Percentiles rank a stretch among this genome's conserved stretches.
These are phyloP conservation scores for Amiota minor DNA, from an alignment of 2,888 invertebrate genomes.

Conservation along the genomic window DNA sequence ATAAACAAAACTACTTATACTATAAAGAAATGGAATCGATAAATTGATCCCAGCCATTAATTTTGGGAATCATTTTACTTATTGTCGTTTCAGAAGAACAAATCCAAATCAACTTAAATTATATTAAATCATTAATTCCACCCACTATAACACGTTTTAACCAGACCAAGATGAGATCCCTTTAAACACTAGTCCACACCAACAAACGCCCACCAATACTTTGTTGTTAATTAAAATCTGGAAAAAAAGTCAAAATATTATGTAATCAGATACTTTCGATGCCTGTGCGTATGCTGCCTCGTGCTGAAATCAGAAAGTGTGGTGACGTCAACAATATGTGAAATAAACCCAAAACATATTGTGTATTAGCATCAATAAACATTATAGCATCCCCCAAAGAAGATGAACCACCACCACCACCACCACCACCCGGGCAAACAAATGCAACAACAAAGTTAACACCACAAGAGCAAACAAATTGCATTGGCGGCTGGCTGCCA, in stretches of 20 bases:
- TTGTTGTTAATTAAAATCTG: slow-evolving; percentile 55
- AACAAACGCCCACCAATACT: background rate
- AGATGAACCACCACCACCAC: slow-evolving; percentile 53
- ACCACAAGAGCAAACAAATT: slow-evolving; percentile 1
- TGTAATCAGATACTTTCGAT: slow-evolving; percentile 61
- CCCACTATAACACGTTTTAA: no score
- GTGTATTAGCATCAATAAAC: background rate
- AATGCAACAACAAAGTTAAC: slow-evolving; percentile 30
- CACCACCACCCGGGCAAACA: slow-evolving; percentile 51
- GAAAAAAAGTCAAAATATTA: slow-evolving; percentile 68
- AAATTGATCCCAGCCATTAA: no score
- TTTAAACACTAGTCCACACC: no score
- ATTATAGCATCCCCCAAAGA: slow-evolving; percentile 40
- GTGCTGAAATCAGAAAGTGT: background rate
- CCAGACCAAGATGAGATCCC: no score
- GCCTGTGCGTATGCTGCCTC: slow-evolving; percentile 9
- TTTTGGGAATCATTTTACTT: no score
- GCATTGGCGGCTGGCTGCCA: slow-evolving; percentile 49
- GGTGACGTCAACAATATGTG: slow-evolving; percentile 5
- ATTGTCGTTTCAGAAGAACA: no score
- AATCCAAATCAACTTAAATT: no score
- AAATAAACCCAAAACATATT: background rate
- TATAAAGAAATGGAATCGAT: no score
- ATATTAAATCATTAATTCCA: no score
- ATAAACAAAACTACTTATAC: no score